phyloP scores from a whole-genome alignment of 2,888 invertebrate genomes.

The Ceratothoa steindachneri region DNA sequence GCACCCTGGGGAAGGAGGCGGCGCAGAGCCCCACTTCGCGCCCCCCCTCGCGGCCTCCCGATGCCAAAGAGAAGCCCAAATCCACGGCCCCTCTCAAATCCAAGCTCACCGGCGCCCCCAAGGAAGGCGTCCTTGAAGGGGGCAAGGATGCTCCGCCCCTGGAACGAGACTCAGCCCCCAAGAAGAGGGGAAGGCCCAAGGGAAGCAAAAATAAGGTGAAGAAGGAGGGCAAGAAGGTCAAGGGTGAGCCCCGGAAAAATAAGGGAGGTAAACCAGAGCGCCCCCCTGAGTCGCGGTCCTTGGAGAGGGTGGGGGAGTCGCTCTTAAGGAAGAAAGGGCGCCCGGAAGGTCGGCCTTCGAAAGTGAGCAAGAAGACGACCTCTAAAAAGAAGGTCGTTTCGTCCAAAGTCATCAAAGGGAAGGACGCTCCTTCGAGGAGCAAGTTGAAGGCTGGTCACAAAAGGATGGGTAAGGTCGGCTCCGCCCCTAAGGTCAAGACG shows the following conservation, averaged over 20 bases:
- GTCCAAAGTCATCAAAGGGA: background rate
- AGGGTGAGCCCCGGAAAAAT: background rate
- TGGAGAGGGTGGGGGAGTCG: background rate
- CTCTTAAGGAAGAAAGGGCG: conserved; percentile 16
- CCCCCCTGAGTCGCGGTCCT: background rate
- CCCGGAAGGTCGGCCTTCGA: conserved; percentile 22
- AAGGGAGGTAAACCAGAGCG: background rate
- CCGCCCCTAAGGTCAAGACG: background rate
- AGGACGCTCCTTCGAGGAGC: background rate
- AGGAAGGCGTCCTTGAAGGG: background rate
- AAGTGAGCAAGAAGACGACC: conserved; percentile 1
- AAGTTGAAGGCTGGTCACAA: background rate
- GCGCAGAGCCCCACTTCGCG: background rate
- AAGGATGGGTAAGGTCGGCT: background rate
- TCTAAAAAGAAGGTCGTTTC: background rate
- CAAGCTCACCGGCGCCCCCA: no score
- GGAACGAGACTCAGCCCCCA: background rate
- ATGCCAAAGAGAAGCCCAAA: background rate
- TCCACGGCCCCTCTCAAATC: background rate
- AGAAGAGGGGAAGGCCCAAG: conserved; percentile 36
- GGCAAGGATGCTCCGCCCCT: background rate
- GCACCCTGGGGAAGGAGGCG: background rate
- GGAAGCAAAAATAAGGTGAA: conserved; percentile 46
- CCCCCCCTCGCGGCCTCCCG: background rate
- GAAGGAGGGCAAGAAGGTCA: conserved; percentile 7